Percentiles rank a stretch among this genome's conserved stretches.
Conservation (phyloP, 2,888 invertebrate species). For the Trypoxylon attenuatum region DNA sequence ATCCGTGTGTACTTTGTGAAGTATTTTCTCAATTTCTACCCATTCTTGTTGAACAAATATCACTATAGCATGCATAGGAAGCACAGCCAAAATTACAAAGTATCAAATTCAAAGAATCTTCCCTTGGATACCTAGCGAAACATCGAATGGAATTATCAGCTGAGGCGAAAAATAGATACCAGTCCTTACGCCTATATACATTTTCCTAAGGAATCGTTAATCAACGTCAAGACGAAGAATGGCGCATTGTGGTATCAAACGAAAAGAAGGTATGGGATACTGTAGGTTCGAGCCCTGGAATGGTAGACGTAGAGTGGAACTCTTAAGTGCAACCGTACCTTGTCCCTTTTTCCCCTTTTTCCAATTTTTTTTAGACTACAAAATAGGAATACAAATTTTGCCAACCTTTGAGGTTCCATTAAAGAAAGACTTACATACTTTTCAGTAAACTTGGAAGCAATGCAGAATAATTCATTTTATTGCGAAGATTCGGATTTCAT, state of each 20-base stretch:
- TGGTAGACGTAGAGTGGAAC: constrained; percentile 60
- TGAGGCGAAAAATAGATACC: constrained; percentile 25
- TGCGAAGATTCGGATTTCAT: too few relatives aligned
- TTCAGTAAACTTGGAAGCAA: too few relatives aligned
- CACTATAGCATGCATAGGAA: too few relatives aligned
- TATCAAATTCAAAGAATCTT: too few relatives aligned
- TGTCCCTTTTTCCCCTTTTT: constrained; percentile 16
- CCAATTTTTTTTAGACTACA: neutral
- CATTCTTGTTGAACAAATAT: too few relatives aligned
- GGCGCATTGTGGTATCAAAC: constrained; percentile 60
- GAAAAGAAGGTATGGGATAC: constrained; percentile 41
- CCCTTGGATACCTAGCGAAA: neutral
- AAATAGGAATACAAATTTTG: too few relatives aligned
- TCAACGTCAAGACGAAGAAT: constrained; percentile 67
- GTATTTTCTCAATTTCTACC: too few relatives aligned
- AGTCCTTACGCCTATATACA: constrained; percentile 10
- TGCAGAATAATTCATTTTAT: too few relatives aligned
- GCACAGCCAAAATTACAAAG: too few relatives aligned
- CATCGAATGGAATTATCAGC: constrained; percentile 5
- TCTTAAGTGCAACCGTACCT: constrained; percentile 53
- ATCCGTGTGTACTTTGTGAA: too few relatives aligned
- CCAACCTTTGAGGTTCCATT: too few relatives aligned
- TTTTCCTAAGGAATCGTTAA: constrained; percentile 57
- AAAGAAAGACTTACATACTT: neutral
- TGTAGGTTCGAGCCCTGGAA: constrained; percentile 43